Evolutionary conservation across 2,113 vertebrate genomes (phyloP).

Genomic region (Periophthalmodon schlosseri): DNA sequence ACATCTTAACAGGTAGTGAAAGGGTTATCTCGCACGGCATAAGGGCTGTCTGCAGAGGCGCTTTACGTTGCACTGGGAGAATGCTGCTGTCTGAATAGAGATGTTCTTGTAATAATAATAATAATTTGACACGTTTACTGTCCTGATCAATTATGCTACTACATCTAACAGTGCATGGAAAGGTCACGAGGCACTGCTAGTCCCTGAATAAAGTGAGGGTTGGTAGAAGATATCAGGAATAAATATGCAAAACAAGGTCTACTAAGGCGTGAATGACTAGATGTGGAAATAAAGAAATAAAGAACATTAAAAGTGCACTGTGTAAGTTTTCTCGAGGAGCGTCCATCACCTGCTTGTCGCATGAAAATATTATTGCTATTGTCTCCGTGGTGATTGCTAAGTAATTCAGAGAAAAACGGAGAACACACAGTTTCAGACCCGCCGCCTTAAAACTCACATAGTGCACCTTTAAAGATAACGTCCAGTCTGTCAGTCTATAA

Average conservation of each 20-base stretch:
- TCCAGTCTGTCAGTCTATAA: too few relatives aligned
- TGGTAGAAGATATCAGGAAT: background rate
- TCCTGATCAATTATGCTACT: background rate
- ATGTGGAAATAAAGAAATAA: too few relatives aligned
- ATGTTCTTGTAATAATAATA: background rate
- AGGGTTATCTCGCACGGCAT: constrained; percentile 16
- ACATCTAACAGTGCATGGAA: background rate
- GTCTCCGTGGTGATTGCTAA: background rate
- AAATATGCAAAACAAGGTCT: background rate
- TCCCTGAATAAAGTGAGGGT: background rate
- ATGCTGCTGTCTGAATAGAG: background rate
- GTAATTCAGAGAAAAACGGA: background rate
- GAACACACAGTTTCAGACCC: too few relatives aligned
- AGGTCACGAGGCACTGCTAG: background rate
- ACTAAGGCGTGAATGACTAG: background rate
- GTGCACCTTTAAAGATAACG: too few relatives aligned
- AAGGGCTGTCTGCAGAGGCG: constrained; percentile 23
- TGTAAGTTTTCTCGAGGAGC: too few relatives aligned
- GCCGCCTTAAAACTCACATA: too few relatives aligned
- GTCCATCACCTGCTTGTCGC: too few relatives aligned
- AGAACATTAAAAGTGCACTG: too few relatives aligned
- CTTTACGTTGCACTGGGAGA: constrained; percentile 14
- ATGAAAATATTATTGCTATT: too few relatives aligned
- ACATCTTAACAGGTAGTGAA: constrained; percentile 61
- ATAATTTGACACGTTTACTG: background rate